Evolutionary conservation across 2,888 invertebrate genomes (phyloP).

Genomic region (Steromphala cineraria): DNA sequence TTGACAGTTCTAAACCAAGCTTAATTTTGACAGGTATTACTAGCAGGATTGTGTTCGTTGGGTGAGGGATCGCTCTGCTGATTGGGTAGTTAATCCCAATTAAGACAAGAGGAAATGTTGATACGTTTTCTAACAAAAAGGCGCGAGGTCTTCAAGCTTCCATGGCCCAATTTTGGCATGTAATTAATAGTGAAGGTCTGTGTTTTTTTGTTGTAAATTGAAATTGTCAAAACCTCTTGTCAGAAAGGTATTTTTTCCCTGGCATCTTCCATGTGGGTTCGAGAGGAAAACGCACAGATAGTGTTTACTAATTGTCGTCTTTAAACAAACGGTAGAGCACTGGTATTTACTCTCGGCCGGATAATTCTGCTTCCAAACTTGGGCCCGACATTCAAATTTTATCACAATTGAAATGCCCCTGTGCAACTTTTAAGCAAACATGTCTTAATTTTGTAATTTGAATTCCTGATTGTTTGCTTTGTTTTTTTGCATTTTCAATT

Average conservation of each 20-base stretch:
- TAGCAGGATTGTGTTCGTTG: background rate
- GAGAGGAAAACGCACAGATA: background rate
- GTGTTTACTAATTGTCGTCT: slow-evolving; percentile 12
- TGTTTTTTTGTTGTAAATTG: slow-evolving; percentile 9
- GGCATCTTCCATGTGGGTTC: background rate
- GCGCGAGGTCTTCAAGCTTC: background rate
- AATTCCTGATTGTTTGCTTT: background rate
- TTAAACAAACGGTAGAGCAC: slow-evolving; percentile 1
- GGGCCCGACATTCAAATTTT: background rate
- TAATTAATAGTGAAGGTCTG: slow-evolving; percentile 12
- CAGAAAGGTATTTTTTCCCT: background rate
- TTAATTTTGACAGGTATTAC: slow-evolving; percentile 12
- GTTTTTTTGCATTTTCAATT: background rate
- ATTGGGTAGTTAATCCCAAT: background rate
- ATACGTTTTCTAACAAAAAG: background rate
- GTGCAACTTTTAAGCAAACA: background rate
- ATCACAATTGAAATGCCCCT: background rate
- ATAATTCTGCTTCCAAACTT: background rate
- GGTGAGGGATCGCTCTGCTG: background rate
- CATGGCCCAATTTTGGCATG: background rate
- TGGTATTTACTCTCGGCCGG: background rate
- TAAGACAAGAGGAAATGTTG: background rate
- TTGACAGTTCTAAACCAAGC: slow-evolving; percentile 14
- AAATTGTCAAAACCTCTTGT: slow-evolving; percentile 18
- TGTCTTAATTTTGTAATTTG: background rate